These are phyloP conservation scores for Gymnobelideus leadbeateri DNA, from an alignment of 2,113 vertebrate species.

Conservation along the genomic window DNA sequence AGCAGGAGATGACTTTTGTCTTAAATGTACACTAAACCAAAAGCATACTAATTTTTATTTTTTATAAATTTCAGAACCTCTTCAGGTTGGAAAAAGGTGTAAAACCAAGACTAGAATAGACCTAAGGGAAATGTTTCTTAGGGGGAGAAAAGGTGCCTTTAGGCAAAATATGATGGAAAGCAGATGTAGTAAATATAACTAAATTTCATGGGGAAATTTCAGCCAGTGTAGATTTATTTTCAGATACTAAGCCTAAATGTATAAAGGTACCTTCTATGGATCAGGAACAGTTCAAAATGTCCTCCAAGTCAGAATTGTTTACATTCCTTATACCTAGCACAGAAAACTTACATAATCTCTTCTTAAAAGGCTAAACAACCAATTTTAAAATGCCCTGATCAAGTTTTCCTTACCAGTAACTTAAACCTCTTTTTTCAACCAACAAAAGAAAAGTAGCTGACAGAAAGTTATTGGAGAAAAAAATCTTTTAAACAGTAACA, in stretches of 20 bases:
- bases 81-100: constrained; percentile 25
- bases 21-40: not conserved
- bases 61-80: constrained; percentile 51
- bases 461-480: constrained; percentile 16
- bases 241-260: constrained; percentile 54
- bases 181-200: not conserved
- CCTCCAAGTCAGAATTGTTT: constrained; percentile 73
- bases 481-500: constrained; percentile 40
- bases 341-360: constrained; percentile 73
- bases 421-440: constrained; percentile 62
- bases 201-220: constrained; percentile 28
- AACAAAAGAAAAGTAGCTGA: constrained; percentile 34
- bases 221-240: not conserved
- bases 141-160: not conserved
- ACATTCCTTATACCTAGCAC: constrained; percentile 69
- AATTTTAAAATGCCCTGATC: constrained; percentile 57
- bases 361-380: constrained; percentile 66
- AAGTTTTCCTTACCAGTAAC: constrained; percentile 67
- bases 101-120: not conserved
- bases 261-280: constrained; percentile 57
- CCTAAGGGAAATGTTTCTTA: not conserved
- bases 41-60: not conserved
- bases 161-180: constrained; percentile 30
- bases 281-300: constrained; percentile 46
- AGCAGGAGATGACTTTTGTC: not conserved